Conservation (phyloP, 1,140 invertebrate species). For the Tribolium madens region DNA sequence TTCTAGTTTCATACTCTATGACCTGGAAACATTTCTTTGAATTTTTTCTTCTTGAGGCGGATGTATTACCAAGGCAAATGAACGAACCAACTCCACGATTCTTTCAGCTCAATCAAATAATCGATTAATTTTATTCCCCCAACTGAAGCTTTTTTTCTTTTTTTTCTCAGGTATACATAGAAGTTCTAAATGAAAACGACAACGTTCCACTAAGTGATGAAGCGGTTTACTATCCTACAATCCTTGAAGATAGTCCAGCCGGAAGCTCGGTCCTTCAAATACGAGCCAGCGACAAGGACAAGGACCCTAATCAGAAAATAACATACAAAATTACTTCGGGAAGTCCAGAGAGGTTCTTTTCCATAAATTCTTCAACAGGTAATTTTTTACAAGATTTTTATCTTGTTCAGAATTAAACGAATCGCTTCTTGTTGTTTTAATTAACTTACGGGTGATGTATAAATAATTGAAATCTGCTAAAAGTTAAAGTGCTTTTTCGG, state of each 20-base stretch:
- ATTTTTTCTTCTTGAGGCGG: slow-evolving; percentile 12
- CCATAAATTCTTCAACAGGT: slow-evolving; percentile 88
- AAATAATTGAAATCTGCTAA: background rate
- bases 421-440: slow-evolving; percentile 11
- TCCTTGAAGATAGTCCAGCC: slow-evolving; percentile 85
- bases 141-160: slow-evolving; percentile 10
- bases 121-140: background rate
- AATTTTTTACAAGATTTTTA: slow-evolving; percentile 59
- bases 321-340: slow-evolving; percentile 88
- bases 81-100: background rate
- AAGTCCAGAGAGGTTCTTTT: slow-evolving; percentile 91
- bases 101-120: background rate
- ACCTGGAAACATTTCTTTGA: slow-evolving; percentile 37
- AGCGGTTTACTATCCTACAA: slow-evolving; percentile 86
- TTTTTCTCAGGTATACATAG: slow-evolving; percentile 82
- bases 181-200: slow-evolving; percentile 93
- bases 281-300: slow-evolving; percentile 84
- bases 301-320: slow-evolving; percentile 75
- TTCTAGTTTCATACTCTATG: slow-evolving; percentile 38
- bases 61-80: slow-evolving; percentile 22
- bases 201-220: slow-evolving; percentile 88
- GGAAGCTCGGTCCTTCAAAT: slow-evolving; percentile 82
- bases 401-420: background rate
- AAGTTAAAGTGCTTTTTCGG: background rate
- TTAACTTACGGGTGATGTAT: background rate